phyloP scores from a whole-genome alignment of 1,140 invertebrate species.

The Caenorhabditis remanei region DNA sequence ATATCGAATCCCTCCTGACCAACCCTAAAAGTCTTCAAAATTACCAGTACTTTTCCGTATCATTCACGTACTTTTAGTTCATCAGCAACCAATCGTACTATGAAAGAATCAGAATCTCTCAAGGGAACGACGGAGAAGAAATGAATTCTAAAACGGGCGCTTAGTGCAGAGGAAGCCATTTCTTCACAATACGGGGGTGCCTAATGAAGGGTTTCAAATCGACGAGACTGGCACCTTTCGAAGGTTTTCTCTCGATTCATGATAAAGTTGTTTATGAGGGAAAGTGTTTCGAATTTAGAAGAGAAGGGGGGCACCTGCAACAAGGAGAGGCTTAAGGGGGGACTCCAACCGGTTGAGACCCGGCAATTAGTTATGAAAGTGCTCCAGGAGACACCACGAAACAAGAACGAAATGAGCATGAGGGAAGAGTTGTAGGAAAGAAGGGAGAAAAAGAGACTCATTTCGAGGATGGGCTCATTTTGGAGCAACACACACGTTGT shows the following conservation, averaged over 20 bases:
- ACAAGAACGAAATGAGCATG: neutral
- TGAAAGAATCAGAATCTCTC: neutral
- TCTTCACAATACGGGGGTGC: constrained; percentile 9
- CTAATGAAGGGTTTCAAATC: constrained; percentile 47
- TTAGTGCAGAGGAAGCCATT: constrained; percentile 13
- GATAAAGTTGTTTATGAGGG: constrained; percentile 10
- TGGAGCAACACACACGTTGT: constrained; percentile 20
- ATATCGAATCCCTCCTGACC: no score
- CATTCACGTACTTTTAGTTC: neutral
- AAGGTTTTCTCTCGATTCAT: neutral
- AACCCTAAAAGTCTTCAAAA: no score
- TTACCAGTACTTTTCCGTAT: no score
- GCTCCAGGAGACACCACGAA: neutral
- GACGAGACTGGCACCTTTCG: neutral
- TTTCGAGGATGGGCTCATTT: constrained; percentile 52
- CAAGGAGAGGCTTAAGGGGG: neutral
- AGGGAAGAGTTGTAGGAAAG: neutral
- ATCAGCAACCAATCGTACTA: neutral
- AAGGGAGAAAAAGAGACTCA: constrained; percentile 13
- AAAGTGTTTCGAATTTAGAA: constrained; percentile 9
- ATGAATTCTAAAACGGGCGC: neutral
- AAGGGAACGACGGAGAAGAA: constrained; percentile 14
- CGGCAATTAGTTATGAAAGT: constrained; percentile 41
- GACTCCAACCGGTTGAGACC: neutral
- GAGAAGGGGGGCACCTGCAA: neutral